Percentiles rank a stretch among this genome's conserved stretches.
Conservation (phyloP, 2,797 vertebrate genomes). For the Rhinoraja longicauda region DNA sequence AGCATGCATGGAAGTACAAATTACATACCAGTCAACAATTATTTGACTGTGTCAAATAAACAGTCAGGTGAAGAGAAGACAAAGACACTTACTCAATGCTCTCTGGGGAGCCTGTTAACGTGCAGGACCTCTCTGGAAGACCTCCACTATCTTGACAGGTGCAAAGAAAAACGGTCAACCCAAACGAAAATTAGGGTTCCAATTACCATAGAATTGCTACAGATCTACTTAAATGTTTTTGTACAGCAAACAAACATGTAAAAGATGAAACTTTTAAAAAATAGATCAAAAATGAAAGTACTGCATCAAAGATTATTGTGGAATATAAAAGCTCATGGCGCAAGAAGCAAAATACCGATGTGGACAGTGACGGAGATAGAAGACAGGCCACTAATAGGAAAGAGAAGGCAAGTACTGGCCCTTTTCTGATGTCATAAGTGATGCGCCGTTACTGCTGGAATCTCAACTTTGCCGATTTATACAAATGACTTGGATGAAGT, state of each 20-base stretch:
- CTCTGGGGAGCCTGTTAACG: slow-evolving; percentile 89
- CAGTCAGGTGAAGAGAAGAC: slow-evolving; percentile 46
- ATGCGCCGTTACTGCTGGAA: too few relatives aligned
- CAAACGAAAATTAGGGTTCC: neutral
- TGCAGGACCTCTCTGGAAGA: slow-evolving; percentile 92
- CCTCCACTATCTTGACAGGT: slow-evolving; percentile 81
- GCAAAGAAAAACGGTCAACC: slow-evolving; percentile 23
- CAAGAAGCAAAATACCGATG: too few relatives aligned
- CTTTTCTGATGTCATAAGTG: too few relatives aligned
- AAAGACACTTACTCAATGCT: slow-evolving; percentile 86
- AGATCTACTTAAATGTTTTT: neutral
- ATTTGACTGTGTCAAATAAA: neutral
- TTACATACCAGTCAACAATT: neutral
- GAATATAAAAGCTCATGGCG: too few relatives aligned
- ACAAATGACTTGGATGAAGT: too few relatives aligned
- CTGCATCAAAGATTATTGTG: too few relatives aligned
- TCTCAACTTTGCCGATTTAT: too few relatives aligned
- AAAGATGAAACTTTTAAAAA: too few relatives aligned
- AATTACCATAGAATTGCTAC: neutral
- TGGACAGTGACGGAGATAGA: too few relatives aligned
- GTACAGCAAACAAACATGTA: too few relatives aligned
- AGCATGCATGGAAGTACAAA: neutral
- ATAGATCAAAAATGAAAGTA: neutral
- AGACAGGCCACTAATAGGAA: too few relatives aligned
- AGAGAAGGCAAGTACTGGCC: too few relatives aligned